Percentiles rank a stretch among this genome's conserved stretches.
These are phyloP conservation scores for Epiblema foenella DNA, from an alignment of 2,888 invertebrate species.

Conservation along the genomic window DNA sequence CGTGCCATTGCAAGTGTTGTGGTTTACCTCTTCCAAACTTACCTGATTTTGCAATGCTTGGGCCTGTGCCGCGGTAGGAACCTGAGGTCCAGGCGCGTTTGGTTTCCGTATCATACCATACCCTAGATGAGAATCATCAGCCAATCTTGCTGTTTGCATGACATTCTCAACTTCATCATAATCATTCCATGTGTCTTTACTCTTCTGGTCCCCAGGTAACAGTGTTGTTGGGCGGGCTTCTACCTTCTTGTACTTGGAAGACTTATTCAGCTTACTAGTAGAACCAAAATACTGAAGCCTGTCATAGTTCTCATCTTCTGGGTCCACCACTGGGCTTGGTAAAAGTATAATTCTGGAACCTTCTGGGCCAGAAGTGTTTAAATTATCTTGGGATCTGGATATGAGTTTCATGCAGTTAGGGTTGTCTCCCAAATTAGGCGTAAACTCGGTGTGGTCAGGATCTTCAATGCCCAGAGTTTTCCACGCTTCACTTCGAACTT, in stretches of 20 bases:
- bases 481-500: constrained; percentile 92
- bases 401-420: constrained; percentile 80
- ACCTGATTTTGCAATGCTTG: constrained; percentile 77
- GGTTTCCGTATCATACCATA: constrained; percentile 91
- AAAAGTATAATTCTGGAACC: constrained; percentile 84
- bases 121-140: constrained; percentile 92
- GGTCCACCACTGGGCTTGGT: constrained; percentile 77
- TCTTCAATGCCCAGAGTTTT: constrained; percentile 91
- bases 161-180: constrained; percentile 90
- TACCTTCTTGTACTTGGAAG: constrained; percentile 88
- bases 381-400: constrained; percentile 81
- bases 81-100: constrained; percentile 82
- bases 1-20: constrained; percentile 90
- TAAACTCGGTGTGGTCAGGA: constrained; percentile 88
- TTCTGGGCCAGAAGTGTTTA: constrained; percentile 77
- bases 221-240: constrained; percentile 85
- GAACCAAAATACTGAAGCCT: constrained; percentile 92
- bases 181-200: constrained; percentile 87
- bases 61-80: constrained; percentile 80
- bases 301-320: constrained; percentile 89
- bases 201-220: constrained; percentile 72
- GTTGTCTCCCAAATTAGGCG: constrained; percentile 76
- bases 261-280: constrained; percentile 87
- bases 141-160: constrained; percentile 88
- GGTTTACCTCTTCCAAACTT: constrained; percentile 84